A percentile compares a stretch with the other conserved stretches of the same genome.
These are phyloP conservation scores for Aplochiton taeniatus DNA, from an alignment of 2,797 vertebrate species.

Conservation along the genomic window DNA sequence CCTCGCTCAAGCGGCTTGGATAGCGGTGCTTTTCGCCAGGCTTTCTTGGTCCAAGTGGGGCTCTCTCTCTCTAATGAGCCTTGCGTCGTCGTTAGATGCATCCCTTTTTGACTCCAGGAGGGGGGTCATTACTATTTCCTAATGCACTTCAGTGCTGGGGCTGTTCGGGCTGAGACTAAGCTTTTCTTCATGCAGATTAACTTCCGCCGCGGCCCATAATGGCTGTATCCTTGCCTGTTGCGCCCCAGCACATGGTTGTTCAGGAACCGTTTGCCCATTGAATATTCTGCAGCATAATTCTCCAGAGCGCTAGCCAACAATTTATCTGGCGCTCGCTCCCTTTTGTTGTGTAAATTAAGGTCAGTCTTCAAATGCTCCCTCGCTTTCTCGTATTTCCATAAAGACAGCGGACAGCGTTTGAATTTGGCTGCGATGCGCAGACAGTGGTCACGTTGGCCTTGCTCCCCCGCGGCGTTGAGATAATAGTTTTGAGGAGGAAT, in stretches of 20 bases:
- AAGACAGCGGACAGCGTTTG: constrained; percentile 38
- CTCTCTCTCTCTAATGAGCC: no score
- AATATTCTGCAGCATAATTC: constrained; percentile 51
- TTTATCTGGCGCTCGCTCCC: constrained; percentile 25
- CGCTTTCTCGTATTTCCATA: constrained; percentile 37
- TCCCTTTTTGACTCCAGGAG: no score
- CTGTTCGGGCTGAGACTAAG: constrained; percentile 15
- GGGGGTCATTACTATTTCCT: background rate
- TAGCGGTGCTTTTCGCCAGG: no score
- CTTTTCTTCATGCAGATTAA: constrained; percentile 22
- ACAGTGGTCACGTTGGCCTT: no score
- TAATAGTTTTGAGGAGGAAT: no score
- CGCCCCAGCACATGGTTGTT: constrained; percentile 12
- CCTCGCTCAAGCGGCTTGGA: no score
- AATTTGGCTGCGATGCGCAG: constrained; percentile 31
- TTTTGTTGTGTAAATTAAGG: constrained; percentile 69
- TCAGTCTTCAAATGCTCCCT: constrained; percentile 34
- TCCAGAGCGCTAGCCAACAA: constrained; percentile 1
- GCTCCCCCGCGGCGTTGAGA: no score
- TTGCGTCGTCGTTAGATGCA: no score
- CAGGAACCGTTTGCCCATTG: constrained; percentile 27
- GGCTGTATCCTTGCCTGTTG: constrained; percentile 13
- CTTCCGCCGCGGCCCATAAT: constrained; percentile 13
- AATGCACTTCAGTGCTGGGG: background rate
- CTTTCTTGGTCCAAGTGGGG: no score